Evolutionary conservation across 2,113 vertebrate genomes (phyloP).

Genomic region (Tyrannus savana): DNA sequence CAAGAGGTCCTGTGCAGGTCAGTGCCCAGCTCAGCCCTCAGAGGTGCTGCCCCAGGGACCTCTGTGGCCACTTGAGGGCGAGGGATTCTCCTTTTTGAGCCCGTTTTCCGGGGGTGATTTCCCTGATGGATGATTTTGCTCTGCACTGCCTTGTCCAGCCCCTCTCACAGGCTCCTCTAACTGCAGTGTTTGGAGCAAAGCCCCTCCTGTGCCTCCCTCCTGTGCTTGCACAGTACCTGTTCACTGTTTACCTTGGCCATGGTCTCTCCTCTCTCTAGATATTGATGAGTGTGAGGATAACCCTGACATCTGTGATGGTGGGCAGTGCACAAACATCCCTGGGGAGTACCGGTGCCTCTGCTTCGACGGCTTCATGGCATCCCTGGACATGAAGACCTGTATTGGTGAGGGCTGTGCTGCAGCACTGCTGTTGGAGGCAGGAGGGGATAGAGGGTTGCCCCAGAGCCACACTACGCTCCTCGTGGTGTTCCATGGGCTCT

Average conservation of each 20-base stretch:
- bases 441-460: not conserved
- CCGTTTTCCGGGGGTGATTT: not conserved
- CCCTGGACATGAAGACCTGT: constrained; percentile 87
- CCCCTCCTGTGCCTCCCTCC: not conserved
- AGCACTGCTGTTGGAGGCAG: not conserved
- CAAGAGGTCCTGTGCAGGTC: constrained; percentile 75
- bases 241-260: rapidly evolving
- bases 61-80: not conserved
- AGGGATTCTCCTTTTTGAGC: not conserved
- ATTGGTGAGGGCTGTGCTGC: constrained; percentile 77
- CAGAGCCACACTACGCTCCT: rapidly evolving
- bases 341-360: constrained; percentile 92
- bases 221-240: not conserved
- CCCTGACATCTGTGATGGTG: constrained; percentile 88
- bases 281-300: constrained; percentile 82
- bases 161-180: not conserved
- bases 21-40: not conserved
- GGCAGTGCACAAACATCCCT: constrained; percentile 90
- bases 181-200: rapidly evolving
- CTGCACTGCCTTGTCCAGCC: rapidly evolving
- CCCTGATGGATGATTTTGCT: not conserved
- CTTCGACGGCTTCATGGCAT: constrained; percentile 89
- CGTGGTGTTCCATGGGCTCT: not conserved
- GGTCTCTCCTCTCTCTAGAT: constrained; percentile 1
- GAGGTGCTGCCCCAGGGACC: not conserved